Conservation (phyloP, 2,888 invertebrate genomes). For the Acanthosepion lycidas region DNA sequence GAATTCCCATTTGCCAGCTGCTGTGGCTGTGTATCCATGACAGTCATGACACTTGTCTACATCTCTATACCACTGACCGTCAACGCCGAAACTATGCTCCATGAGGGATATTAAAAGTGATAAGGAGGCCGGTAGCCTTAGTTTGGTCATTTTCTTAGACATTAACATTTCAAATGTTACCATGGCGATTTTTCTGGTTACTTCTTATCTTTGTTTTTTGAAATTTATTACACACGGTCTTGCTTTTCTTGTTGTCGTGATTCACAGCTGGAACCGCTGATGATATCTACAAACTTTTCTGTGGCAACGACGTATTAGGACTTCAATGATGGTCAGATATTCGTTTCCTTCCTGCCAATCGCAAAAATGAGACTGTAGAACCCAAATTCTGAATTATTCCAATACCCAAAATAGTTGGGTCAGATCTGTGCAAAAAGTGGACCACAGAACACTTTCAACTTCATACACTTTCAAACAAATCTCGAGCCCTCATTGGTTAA, state of each 20-base stretch:
- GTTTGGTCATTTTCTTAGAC: not conserved
- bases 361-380: too few species aligned
- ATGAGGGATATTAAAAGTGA: not conserved
- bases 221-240: not conserved
- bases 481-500: too few species aligned
- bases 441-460: too few species aligned
- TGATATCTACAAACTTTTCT: too few species aligned
- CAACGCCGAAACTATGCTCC: not conserved
- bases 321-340: too few species aligned
- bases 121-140: not conserved
- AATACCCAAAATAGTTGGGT: too few species aligned
- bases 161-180: not conserved
- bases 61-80: not conserved
- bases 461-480: too few species aligned
- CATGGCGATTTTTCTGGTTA: not conserved
- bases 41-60: not conserved
- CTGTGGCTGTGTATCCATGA: not conserved
- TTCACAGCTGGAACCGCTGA: too few species aligned
- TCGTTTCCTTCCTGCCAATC: too few species aligned
- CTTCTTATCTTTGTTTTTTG: not conserved
- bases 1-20: not conserved
- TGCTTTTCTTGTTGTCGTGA: not conserved
- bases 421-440: too few species aligned
- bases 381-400: too few species aligned
- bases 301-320: too few species aligned